Evolutionary conservation across 2,888 invertebrate genomes (phyloP).

Genomic region (Oxyteleia sp.): DNA sequence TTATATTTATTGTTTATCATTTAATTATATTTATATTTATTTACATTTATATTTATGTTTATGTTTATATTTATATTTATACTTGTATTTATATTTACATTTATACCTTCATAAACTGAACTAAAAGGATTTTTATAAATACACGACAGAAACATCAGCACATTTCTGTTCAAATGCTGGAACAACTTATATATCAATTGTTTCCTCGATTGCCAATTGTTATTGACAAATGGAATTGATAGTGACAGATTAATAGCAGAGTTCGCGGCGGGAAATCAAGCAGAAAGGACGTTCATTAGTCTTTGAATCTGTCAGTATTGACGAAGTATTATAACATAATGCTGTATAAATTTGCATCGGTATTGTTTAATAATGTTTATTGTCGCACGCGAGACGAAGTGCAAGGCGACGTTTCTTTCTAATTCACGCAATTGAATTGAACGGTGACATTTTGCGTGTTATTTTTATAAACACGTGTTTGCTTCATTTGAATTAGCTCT

Average conservation of each 20-base stretch:
- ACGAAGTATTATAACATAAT: conserved; percentile 13
- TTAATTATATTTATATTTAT: conserved; percentile 48
- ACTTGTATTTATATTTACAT: too few relatives aligned
- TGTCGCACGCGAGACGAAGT: neutral
- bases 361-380: conserved; percentile 24
- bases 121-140: too few relatives aligned
- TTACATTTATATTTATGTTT: conserved; percentile 36
- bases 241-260: conserved; percentile 32
- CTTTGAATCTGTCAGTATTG: conserved; percentile 35
- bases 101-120: too few relatives aligned
- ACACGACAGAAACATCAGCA: too few relatives aligned
- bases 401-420: neutral
- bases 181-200: conserved; percentile 9
- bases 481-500: neutral
- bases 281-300: conserved; percentile 49
- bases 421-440: conserved; percentile 26
- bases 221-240: conserved; percentile 51
- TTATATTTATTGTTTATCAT: too few relatives aligned
- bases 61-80: too few relatives aligned
- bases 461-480: conserved; percentile 8
- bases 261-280: conserved; percentile 32
- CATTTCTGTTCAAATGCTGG: neutral
- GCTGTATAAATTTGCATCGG: conserved; percentile 32
- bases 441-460: conserved; percentile 7
- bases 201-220: conserved; percentile 42